Evolutionary conservation across 2,113 vertebrate genomes (phyloP).

Genomic region (Ceuthmochares aereus): DNA sequence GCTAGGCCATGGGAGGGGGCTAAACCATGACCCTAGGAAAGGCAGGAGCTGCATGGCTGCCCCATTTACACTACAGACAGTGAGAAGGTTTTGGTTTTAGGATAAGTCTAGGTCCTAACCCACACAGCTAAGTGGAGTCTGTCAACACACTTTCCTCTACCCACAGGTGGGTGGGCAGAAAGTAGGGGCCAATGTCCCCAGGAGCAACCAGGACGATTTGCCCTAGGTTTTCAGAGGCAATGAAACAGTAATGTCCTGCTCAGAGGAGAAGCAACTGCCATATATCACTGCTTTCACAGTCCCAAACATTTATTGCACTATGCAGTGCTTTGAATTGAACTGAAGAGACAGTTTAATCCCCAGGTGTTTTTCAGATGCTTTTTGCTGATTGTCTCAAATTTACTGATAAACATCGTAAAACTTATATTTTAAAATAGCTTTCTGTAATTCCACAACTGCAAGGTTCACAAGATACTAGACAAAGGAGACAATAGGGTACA

Average conservation of each 20-base stretch:
- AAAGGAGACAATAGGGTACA: rapidly evolving
- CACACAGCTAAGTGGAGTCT: background rate
- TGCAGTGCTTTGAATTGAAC: background rate
- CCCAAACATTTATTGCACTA: background rate
- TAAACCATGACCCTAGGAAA: background rate
- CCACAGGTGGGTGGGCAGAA: background rate
- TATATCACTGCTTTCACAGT: background rate
- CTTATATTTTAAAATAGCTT: background rate
- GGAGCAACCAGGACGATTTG: background rate
- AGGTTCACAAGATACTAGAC: background rate
- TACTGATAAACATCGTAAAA: background rate
- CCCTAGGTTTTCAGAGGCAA: background rate
- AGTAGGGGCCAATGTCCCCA: background rate
- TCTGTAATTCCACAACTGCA: background rate
- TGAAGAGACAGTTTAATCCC: background rate
- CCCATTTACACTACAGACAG: background rate
- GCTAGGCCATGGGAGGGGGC: no score
- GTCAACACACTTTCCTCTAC: background rate
- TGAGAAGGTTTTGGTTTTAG: background rate
- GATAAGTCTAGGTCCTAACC: background rate
- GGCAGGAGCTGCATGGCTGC: background rate
- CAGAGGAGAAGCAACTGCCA: background rate
- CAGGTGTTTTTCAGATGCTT: background rate
- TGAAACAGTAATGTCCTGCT: background rate
- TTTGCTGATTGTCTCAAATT: background rate